Percentiles rank a stretch among this genome's conserved stretches.
Evolutionary conservation across 1,140 invertebrate species (phyloP).

Genomic region (Plodia interpunctella): DNA sequence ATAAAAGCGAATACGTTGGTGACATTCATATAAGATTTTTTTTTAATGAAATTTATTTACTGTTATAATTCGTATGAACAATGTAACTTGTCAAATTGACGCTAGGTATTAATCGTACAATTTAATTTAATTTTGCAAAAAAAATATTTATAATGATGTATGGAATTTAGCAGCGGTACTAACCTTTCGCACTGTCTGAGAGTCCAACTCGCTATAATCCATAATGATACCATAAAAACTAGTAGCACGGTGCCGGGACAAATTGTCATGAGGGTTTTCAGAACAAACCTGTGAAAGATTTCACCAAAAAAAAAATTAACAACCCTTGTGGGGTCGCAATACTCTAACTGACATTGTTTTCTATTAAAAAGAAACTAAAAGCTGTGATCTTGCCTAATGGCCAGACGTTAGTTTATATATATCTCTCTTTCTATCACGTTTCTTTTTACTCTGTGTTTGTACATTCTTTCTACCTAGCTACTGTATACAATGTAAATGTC

Average conservation of each 20-base stretch:
- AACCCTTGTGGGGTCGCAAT: no score
- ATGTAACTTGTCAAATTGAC: conserved; percentile 21
- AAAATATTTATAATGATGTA: not conserved
- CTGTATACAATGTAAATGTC: no score
- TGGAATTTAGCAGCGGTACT: conserved; percentile 49
- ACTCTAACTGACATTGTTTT: no score
- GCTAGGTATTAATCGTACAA: not conserved
- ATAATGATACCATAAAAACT: conserved; percentile 98
- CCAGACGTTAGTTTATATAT: no score
- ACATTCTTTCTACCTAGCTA: no score
- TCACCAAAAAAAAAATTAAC: no score
- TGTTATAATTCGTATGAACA: conserved; percentile 11
- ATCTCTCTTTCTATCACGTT: not conserved
- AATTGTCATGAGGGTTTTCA: conserved; percentile 99
- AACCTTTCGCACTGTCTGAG: conserved; percentile 99
- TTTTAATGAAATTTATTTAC: not conserved
- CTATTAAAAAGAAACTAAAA: no score
- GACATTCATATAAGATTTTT: conserved; percentile 19
- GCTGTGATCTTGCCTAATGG: no score
- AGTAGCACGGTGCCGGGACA: conserved; percentile 98
- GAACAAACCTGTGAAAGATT: conserved; percentile 87
- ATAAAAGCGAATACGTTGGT: conserved; percentile 55
- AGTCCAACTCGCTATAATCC: conserved; percentile 99
- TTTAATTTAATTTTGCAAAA: not conserved
- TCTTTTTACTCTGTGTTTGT: no score